phyloP scores from a whole-genome alignment of 2,888 invertebrate species.

The Protodeltote pygarga region DNA sequence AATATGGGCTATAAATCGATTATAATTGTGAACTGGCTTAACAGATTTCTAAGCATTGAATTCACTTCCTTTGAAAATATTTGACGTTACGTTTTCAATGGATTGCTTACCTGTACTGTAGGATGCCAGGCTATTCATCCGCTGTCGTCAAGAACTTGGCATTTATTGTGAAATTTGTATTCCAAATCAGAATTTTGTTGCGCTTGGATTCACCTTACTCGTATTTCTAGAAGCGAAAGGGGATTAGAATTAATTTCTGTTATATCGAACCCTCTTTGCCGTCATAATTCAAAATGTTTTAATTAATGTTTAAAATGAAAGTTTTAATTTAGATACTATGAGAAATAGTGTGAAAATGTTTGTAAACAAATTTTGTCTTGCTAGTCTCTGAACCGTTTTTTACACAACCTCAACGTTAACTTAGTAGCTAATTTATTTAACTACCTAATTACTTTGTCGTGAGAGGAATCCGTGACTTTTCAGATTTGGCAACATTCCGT shows the following conservation, averaged over 20 bases:
- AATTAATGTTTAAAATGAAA: too few species aligned
- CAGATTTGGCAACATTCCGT: slow-evolving; percentile 67
- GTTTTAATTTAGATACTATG: too few species aligned
- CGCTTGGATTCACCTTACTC: slow-evolving; percentile 26
- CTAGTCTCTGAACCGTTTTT: slow-evolving; percentile 31
- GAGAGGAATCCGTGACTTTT: slow-evolving; percentile 59
- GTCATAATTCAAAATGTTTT: too few species aligned
- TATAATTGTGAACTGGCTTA: slow-evolving; percentile 1
- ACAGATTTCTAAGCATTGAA: slow-evolving; percentile 14
- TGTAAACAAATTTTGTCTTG: slow-evolving; percentile 20
- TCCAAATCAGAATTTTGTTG: slow-evolving; percentile 32
- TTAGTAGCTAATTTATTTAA: slow-evolving; percentile 57
- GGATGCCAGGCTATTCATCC: slow-evolving; percentile 19
- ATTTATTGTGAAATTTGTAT: slow-evolving; percentile 33
- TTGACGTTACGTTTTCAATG: slow-evolving; percentile 17
- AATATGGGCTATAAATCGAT: slow-evolving; percentile 5
- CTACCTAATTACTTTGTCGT: slow-evolving; percentile 60
- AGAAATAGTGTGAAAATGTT: slow-evolving; percentile 9
- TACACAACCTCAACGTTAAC: slow-evolving; percentile 43
- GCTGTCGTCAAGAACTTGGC: slow-evolving; percentile 20
- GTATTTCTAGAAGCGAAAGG: slow-evolving; percentile 23
- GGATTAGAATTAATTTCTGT: slow-evolving; percentile 39
- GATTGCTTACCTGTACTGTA: slow-evolving; percentile 14
- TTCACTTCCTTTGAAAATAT: slow-evolving; percentile 6
- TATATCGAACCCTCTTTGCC: slow-evolving; percentile 19